Base-by-base conservation (phyloP, 2,888 invertebrate genomes). In the Hirtodrosophila cameraria region DNA sequence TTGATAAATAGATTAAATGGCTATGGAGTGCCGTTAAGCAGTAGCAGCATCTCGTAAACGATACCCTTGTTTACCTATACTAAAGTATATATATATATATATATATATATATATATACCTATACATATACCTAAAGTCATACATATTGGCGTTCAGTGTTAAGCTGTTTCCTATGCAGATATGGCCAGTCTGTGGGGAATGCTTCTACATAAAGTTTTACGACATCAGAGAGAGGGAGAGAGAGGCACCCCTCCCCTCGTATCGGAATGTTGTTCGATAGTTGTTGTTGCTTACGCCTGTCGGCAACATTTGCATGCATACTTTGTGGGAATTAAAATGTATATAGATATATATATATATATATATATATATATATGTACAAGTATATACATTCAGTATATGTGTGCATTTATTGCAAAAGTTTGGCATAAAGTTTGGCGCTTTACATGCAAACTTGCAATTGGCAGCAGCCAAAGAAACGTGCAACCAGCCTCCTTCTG, bases 391-490 rank as follows among this genome's bases (percentile, higher is more conserved):
- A n/a, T n/a, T 28, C 1, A 46, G 11, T 35, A 39, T 64, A 48
- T 57, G 30, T 61, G 49, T 43, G 35, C 11, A 41, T 18, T 2
- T 46, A 70, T 70, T 64, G 64, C 48, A 65, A 86, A 86, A 86
- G 80, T 80, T 86, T 79, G 55, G 80, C 80, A 74, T 80, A 83
- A 86, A 80, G 80, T 86, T 79, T 70, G 66, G 57, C 69, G 86
- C 76, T 86, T 75, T 68, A 67, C 80, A 79, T 73, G 80, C 58
- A 79, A 85, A 83, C 86, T 83, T 76, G 70, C 67, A 76, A 72
- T 79, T 76, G 80, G 48, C 68, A 70, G 70, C 55, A 64, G 61
- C 62, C 69, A 57, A 71, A 57, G 42, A 48, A 65, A 58, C 62
- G 68, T 68, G 60, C 71, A 52, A 57, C 49, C 52, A 52, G 59